phyloP scores from a whole-genome alignment of 2,113 vertebrate genomes.

The Zonotrichia leucophrys region DNA sequence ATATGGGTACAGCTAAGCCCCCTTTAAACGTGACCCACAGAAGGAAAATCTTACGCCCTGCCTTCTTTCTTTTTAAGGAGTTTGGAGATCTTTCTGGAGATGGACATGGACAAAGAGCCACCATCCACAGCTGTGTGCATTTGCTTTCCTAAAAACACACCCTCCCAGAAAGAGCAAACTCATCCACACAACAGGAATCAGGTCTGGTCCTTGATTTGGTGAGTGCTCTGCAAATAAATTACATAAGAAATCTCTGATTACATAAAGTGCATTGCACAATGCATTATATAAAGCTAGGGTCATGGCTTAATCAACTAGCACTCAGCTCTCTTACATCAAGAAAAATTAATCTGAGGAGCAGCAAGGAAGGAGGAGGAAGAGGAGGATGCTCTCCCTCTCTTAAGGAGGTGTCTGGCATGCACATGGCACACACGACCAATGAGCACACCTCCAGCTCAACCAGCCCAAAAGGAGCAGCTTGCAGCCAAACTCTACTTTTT shows the following conservation, averaged over 20 bases:
- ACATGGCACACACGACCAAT: accelerated
- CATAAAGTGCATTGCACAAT: constrained; percentile 39
- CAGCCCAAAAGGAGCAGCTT: background rate
- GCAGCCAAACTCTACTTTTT: background rate
- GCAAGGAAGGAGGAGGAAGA: background rate
- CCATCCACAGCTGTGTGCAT: background rate
- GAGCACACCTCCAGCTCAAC: background rate
- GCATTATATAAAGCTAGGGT: constrained; percentile 30
- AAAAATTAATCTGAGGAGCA: background rate
- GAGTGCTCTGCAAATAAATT: background rate
- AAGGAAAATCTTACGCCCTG: background rate
- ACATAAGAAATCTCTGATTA: constrained; percentile 39
- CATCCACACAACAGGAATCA: background rate
- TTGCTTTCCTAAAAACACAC: background rate
- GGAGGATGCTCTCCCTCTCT: background rate
- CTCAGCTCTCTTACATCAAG: background rate
- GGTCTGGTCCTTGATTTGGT: background rate
- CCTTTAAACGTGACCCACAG: background rate
- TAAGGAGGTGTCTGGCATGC: accelerated
- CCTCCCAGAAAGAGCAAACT: background rate
- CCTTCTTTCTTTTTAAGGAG: background rate
- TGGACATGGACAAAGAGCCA: accelerated
- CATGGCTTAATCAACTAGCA: background rate
- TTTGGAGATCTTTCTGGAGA: background rate
- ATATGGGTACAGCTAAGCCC: background rate